Base-by-base conservation (phyloP, 2,797 vertebrate genomes). In the Discoglossus pictus region DNA sequence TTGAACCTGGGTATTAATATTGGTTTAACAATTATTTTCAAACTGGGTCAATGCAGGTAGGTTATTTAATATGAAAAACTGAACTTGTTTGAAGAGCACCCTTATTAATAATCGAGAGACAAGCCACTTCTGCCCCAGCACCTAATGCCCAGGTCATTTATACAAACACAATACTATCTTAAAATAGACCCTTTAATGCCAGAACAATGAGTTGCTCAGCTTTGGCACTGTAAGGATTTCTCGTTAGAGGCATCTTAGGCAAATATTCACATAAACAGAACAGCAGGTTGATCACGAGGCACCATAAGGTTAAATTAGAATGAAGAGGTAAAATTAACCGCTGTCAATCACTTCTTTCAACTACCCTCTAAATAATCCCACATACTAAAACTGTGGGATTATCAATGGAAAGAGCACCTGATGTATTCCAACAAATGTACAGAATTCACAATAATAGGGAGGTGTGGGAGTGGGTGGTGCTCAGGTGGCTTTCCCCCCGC, bases 401-500 rank as follows among this genome's bases (percentile, higher is more conserved):
- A 63, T 62, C 24, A 31, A 43, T 36, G 54, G 59, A 11, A 31
- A 23, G 12, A 51, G 52, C 52, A 71, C 43, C 52, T 17, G 53
- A 38, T 31, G 55, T 34, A 34, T 36, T 31, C 52, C n/a, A 71
- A 61, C 15, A 43, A n/a, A 24, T 6, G 44, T 23, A 36, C 21
- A 15, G n/a, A n/a, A n/a, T n/a, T n/a, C n/a, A n/a, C n/a, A n/a
- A n/a, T n/a, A n/a, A n/a, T n/a, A n/a, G 48, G 4, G 0, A 31
- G 18, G 17, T 6, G n/a, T 38, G 17, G 6, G 47, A 11, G 31
- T 4, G 17, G 12, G 27, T 25, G 35, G 38, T 1, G 1, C 59
- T 92, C 79, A 87, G 76, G 77, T 81, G 20, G 11, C 68, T 34
- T 80, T 87, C 7, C 83, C 87, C 44, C 76, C 88, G 46, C 94